A percentile compares a stretch with the other conserved stretches of the same genome.
Evolutionary conservation across 2,888 invertebrate genomes (phyloP).

Genomic region (Catocala nupta): DNA sequence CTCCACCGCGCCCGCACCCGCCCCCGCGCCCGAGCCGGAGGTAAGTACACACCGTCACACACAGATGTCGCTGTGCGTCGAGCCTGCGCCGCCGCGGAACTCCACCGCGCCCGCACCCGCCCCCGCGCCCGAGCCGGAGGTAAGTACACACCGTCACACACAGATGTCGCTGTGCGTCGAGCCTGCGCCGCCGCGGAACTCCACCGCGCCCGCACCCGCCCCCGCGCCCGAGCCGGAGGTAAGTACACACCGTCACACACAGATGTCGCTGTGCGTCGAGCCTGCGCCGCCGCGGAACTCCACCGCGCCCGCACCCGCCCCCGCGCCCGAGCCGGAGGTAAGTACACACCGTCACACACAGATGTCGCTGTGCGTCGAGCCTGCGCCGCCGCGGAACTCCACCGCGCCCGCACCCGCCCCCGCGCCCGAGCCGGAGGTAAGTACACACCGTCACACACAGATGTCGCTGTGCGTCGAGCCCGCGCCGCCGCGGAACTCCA

Average conservation of each 20-base stretch:
- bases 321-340: slow-evolving; percentile 19
- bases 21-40: slow-evolving; percentile 17
- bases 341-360: not conserved
- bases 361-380: slow-evolving; percentile 50
- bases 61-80: slow-evolving; percentile 42
- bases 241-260: not conserved
- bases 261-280: not conserved
- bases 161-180: not conserved
- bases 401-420: not conserved
- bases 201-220: not conserved
- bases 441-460: not conserved
- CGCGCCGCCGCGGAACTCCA: not conserved
- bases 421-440: not conserved
- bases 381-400: slow-evolving; percentile 52
- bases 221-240: not conserved
- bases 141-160: not conserved
- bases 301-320: not conserved
- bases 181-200: not conserved
- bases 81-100: slow-evolving; percentile 59
- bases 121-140: not conserved
- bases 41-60: slow-evolving; percentile 2
- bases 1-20: not conserved
- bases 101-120: not conserved
- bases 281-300: not conserved
- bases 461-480: slow-evolving; percentile 35